These are phyloP conservation scores for Seriola quinqueradiata DNA, from an alignment of 2,113 vertebrate genomes.

Conservation along the genomic window DNA sequence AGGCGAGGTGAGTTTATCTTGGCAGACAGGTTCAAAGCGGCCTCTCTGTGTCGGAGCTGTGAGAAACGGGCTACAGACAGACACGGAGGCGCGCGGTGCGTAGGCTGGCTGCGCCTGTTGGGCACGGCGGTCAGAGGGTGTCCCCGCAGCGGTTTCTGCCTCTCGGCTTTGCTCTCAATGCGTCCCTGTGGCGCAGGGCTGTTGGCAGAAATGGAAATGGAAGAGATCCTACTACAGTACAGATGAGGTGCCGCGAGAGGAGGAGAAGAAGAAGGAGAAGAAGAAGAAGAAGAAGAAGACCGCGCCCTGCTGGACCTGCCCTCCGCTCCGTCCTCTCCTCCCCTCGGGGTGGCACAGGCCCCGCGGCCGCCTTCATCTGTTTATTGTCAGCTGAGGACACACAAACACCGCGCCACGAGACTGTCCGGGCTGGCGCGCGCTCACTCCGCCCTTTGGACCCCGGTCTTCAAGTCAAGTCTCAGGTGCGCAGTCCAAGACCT, in stretches of 20 bases:
- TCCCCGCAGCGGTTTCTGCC: conserved; percentile 87
- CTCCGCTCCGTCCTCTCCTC: conserved; percentile 80
- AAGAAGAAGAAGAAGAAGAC: conserved; percentile 73
- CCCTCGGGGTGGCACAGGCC: conserved; percentile 78
- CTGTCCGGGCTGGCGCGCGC: conserved; percentile 26
- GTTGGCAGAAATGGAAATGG: conserved; percentile 86
- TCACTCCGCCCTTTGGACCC: conserved; percentile 68
- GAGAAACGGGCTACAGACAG: conserved; percentile 79
- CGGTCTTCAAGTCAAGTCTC: conserved; percentile 23
- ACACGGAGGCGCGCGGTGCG: conserved; percentile 73
- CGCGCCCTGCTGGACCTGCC: conserved; percentile 89
- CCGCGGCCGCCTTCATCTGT: conserved; percentile 61
- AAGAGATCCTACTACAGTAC: conserved; percentile 84
- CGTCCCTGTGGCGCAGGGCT: conserved; percentile 78
- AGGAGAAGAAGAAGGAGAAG: conserved; percentile 40
- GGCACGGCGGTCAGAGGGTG: conserved; percentile 83
- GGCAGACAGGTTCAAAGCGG: conserved; percentile 86
- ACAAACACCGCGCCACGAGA: conserved; percentile 44
- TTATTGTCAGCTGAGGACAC: conserved; percentile 55
- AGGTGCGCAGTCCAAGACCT: conserved; percentile 36
- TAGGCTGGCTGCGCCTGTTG: conserved; percentile 73
- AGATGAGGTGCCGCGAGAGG: conserved; percentile 86
- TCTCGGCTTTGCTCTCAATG: conserved; percentile 84
- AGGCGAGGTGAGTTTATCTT: conserved; percentile 91
- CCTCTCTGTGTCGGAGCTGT: conserved; percentile 71